Conservation (phyloP, 2,888 invertebrate genomes). For the Chloroclysta siterata region DNA sequence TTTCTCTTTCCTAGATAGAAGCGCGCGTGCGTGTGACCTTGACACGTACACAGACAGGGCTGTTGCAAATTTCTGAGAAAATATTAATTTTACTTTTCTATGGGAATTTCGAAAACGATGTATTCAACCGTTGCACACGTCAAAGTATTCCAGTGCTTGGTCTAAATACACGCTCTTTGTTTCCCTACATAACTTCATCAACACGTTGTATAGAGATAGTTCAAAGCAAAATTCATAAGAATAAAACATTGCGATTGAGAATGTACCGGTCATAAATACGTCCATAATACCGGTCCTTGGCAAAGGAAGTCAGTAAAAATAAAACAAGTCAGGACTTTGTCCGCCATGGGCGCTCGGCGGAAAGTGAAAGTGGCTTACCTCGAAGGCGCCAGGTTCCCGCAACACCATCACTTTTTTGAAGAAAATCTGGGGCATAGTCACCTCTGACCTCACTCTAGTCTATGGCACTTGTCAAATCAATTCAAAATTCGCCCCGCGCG, state of each 20-base stretch:
- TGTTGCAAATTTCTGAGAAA: too few relatives aligned
- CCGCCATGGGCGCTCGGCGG: slow-evolving; percentile 45
- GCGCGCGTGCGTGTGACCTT: too few relatives aligned
- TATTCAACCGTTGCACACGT: too few relatives aligned
- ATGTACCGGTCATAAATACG: background rate
- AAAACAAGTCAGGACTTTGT: slow-evolving; percentile 45
- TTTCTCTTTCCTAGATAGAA: too few relatives aligned
- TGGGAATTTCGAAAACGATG: too few relatives aligned
- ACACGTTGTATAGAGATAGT: too few relatives aligned
- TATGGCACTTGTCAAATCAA: slow-evolving; percentile 40
- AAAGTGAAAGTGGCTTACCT: slow-evolving; percentile 83
- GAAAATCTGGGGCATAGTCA: slow-evolving; percentile 82
- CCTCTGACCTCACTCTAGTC: slow-evolving; percentile 52
- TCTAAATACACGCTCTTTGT: too few relatives aligned
- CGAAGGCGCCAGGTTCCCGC: slow-evolving; percentile 73
- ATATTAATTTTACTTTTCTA: too few relatives aligned
- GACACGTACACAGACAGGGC: too few relatives aligned
- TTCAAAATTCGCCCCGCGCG: slow-evolving; percentile 32
- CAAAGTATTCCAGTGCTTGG: too few relatives aligned
- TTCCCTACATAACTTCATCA: too few relatives aligned
- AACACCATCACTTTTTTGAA: slow-evolving; percentile 83
- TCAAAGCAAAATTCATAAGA: background rate
- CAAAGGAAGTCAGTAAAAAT: slow-evolving; percentile 9
- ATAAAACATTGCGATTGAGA: background rate
- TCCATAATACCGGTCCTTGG: slow-evolving; percentile 2